Evolutionary conservation across 2,888 invertebrate species (phyloP).

Genomic region (Drosophila limbata): DNA sequence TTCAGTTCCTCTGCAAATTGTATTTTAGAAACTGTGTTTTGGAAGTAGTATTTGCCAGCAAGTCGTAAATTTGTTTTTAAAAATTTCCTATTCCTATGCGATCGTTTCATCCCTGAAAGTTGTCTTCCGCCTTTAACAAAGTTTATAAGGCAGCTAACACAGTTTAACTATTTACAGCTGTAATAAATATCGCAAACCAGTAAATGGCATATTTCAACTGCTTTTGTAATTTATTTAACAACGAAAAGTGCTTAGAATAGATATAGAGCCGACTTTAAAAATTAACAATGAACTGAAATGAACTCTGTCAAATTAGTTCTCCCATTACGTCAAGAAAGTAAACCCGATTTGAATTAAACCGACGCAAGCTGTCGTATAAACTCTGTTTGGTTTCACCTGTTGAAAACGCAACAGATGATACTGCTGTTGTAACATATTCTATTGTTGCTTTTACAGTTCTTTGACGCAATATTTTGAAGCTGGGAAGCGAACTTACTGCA

Average conservation of each 20-base stretch:
- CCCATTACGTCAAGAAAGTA: neutral
- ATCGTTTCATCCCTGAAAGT: constrained; percentile 6
- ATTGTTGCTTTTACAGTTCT: neutral
- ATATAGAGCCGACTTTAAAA: no score
- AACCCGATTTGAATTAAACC: neutral
- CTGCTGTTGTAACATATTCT: neutral
- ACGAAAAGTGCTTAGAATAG: no score
- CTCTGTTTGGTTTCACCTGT: constrained; percentile 2
- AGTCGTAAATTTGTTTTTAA: neutral
- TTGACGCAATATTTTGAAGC: neutral
- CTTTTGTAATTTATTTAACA: neutral
- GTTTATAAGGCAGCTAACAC: neutral
- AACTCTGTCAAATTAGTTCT: no score
- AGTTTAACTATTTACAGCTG: neutral
- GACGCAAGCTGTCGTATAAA: neutral
- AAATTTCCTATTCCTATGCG: neutral
- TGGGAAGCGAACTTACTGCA: neutral
- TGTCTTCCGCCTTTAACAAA: neutral
- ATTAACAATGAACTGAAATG: no score
- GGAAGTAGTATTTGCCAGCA: neutral
- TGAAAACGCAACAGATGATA: constrained; percentile 7
- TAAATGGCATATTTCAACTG: no score
- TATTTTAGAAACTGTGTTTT: neutral
- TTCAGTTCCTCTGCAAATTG: neutral
- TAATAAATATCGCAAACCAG: no score